phyloP scores from a whole-genome alignment of 2,888 invertebrate species.

The Phasia obesa region DNA sequence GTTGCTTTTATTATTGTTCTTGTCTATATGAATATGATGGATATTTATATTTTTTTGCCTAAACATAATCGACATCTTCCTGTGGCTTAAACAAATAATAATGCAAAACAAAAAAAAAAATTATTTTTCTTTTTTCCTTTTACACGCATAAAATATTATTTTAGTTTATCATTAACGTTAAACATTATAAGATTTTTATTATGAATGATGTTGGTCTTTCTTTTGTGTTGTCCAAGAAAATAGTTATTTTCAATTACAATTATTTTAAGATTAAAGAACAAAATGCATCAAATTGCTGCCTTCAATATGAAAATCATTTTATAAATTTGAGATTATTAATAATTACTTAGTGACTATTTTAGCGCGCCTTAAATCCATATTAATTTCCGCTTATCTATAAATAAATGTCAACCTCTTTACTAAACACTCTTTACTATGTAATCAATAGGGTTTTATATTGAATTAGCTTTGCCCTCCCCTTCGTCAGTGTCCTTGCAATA shows the following conservation, averaged over 20 bases:
- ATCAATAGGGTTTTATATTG: too few species aligned
- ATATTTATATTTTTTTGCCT: conserved; percentile 32
- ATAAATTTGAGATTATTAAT: too few species aligned
- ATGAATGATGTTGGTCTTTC: not conserved
- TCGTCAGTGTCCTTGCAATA: too few species aligned
- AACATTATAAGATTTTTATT: conserved; percentile 8
- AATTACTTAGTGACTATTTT: too few species aligned
- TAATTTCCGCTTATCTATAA: too few species aligned
- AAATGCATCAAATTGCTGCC: too few species aligned
- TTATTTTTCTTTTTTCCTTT: not conserved
- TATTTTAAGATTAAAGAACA: not conserved
- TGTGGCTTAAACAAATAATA: conserved; percentile 55
- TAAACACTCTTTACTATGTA: too few species aligned
- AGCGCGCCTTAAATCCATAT: too few species aligned
- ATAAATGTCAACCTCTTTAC: too few species aligned
- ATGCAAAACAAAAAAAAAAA: conserved; percentile 10
- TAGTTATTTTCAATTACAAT: not conserved
- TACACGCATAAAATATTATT: not conserved
- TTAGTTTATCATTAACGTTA: conserved; percentile 23
- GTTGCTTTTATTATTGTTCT: conserved; percentile 40
- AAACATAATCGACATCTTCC: conserved; percentile 69
- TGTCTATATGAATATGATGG: conserved; percentile 65
- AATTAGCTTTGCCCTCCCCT: too few species aligned
- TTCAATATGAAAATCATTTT: too few species aligned
- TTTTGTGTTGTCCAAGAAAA: not conserved